A percentile compares a stretch with the other conserved stretches of the same genome.
Conservation (phyloP, 2,113 vertebrate genomes). For the Malurus melanocephalus region DNA sequence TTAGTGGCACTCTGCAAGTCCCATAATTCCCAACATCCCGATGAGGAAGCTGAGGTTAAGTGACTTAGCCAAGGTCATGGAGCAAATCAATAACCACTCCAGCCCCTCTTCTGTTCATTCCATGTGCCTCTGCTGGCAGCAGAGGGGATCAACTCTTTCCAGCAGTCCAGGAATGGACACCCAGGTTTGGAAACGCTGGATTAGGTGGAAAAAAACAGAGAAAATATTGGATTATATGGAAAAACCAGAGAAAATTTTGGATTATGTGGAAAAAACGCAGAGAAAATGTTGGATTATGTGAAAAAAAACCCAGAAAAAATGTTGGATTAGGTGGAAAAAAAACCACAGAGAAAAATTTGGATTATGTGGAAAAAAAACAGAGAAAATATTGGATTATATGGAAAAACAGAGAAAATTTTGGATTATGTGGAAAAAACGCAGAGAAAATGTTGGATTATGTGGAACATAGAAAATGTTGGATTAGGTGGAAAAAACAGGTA, state of each 20-base stretch:
- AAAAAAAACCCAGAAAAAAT: no score
- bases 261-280: no score
- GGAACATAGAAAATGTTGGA: no score
- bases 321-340: no score
- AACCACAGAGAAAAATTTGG: no score
- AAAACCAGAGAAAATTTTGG: no score
- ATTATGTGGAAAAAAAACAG: no score
- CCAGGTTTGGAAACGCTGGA: background rate
- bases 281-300: no score
- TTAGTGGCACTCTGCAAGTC: slow-evolving; percentile 36
- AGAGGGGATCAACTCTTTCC: background rate
- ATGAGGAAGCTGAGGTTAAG: slow-evolving; percentile 49
- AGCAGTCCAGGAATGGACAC: accelerated
- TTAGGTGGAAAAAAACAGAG: background rate
- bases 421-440: no score
- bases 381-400: no score
- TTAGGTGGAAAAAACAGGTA: background rate
- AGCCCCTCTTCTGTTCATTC: background rate
- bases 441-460: no score
- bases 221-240: no score
- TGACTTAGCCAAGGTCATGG: slow-evolving; percentile 8
- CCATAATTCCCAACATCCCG: slow-evolving; percentile 26
- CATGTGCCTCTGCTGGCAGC: background rate
- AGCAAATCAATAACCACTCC: slow-evolving; percentile 42
- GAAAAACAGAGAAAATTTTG: background rate